phyloP scores from a whole-genome alignment of 2,113 vertebrate species.

The Butorides virescens region DNA sequence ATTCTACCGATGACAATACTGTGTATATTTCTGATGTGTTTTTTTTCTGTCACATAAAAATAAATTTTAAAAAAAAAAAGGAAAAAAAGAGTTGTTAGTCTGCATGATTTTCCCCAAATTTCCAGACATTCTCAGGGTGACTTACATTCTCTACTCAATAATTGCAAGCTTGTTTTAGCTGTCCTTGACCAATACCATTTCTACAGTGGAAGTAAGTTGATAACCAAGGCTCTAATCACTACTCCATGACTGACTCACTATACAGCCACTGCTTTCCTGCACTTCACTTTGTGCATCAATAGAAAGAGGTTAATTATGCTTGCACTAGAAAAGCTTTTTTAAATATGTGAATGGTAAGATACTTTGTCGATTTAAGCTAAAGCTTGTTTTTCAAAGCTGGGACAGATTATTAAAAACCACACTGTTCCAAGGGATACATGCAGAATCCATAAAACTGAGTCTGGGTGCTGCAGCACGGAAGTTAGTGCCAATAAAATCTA shows the following conservation, averaged over 20 bases:
- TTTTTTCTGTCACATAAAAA: not conserved
- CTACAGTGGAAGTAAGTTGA: not conserved
- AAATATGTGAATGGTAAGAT: not conserved
- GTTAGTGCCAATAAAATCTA: not conserved
- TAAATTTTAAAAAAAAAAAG: too few species aligned
- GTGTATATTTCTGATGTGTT: not conserved
- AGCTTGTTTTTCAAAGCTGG: not conserved
- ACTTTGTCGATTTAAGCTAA: not conserved
- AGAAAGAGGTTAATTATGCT: not conserved
- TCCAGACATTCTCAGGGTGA: not conserved
- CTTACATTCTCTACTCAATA: not conserved
- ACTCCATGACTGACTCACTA: not conserved
- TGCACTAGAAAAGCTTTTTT: not conserved
- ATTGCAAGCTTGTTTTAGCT: not conserved
- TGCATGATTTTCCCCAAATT: not conserved
- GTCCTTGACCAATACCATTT: not conserved
- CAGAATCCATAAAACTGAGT: not conserved
- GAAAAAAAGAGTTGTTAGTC: not conserved
- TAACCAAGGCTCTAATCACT: not conserved
- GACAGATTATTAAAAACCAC: not conserved
- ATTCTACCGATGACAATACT: not conserved
- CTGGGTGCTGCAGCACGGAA: not conserved
- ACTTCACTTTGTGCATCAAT: not conserved
- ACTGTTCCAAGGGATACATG: rapidly evolving
- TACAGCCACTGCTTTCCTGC: not conserved